Evolutionary conservation across 2,797 vertebrate genomes (phyloP).

Genomic region (Pangasius mekongensis): DNA sequence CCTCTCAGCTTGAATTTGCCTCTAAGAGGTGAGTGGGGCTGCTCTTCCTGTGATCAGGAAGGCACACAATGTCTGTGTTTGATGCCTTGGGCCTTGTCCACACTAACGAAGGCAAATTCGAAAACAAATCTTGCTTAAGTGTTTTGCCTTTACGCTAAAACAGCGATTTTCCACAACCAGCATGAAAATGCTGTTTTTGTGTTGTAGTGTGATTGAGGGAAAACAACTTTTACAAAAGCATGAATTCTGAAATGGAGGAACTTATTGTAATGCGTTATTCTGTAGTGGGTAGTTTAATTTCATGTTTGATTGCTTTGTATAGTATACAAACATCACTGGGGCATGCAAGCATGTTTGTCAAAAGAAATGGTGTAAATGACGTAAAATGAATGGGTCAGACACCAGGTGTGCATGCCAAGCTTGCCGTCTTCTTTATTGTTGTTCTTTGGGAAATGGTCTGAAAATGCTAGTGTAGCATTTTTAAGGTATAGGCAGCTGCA

Average conservation of each 20-base stretch:
- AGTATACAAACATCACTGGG: background rate
- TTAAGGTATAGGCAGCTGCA: background rate
- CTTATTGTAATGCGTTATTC: background rate
- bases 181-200: no score
- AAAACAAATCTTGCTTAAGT: background rate
- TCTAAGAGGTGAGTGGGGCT: conserved; percentile 83
- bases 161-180: background rate
- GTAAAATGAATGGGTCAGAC: background rate
- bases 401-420: background rate
- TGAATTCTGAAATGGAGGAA: background rate
- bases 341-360: background rate
- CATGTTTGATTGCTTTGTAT: background rate
- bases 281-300: background rate
- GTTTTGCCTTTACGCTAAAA: background rate
- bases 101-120: background rate
- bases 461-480: background rate
- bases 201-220: no score
- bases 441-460: background rate
- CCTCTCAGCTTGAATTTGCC: conserved; percentile 91
- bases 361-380: background rate
- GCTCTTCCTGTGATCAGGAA: background rate
- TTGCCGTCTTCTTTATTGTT: background rate
- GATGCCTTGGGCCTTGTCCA: background rate
- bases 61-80: background rate
- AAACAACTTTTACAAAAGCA: background rate